phyloP scores from a whole-genome alignment of 1,140 invertebrate genomes.

The Vanessa atalanta region DNA sequence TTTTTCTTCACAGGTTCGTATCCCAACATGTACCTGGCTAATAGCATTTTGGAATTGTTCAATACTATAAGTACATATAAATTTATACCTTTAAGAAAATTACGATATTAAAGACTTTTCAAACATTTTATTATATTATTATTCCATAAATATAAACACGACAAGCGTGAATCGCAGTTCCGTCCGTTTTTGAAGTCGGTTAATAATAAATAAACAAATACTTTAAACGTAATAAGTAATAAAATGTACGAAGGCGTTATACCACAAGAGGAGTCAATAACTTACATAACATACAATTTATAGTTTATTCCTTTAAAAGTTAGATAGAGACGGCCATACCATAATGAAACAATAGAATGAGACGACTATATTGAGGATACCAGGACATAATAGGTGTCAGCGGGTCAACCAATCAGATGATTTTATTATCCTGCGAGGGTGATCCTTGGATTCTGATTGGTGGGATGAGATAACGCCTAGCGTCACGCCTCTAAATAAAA shows the following conservation, averaged over 20 bases:
- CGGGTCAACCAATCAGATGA: slow-evolving; percentile 55
- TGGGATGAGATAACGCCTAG: slow-evolving; percentile 66
- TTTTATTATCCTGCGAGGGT: slow-evolving; percentile 65
- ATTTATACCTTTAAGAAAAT: too few relatives aligned
- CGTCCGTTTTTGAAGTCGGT: too few relatives aligned
- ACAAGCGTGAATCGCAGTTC: too few relatives aligned
- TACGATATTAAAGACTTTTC: too few relatives aligned
- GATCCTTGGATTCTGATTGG: slow-evolving; percentile 67
- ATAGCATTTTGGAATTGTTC: too few relatives aligned
- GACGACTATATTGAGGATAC: slow-evolving; percentile 52
- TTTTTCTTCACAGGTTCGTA: too few relatives aligned
- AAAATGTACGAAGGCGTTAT: background rate
- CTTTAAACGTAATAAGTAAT: background rate
- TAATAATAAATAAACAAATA: background rate
- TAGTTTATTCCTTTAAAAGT: slow-evolving; percentile 10
- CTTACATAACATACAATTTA: slow-evolving; percentile 9
- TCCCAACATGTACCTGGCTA: too few relatives aligned
- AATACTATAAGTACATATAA: too few relatives aligned
- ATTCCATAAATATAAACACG: too few relatives aligned
- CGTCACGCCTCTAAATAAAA: slow-evolving; percentile 60
- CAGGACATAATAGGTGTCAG: slow-evolving; percentile 58
- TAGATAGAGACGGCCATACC: slow-evolving; percentile 14
- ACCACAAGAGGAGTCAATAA: slow-evolving; percentile 18
- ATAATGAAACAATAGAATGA: slow-evolving; percentile 40
- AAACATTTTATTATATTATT: too few relatives aligned